phyloP scores from a whole-genome alignment of 1,140 invertebrate species.

The Papilio polytes region DNA sequence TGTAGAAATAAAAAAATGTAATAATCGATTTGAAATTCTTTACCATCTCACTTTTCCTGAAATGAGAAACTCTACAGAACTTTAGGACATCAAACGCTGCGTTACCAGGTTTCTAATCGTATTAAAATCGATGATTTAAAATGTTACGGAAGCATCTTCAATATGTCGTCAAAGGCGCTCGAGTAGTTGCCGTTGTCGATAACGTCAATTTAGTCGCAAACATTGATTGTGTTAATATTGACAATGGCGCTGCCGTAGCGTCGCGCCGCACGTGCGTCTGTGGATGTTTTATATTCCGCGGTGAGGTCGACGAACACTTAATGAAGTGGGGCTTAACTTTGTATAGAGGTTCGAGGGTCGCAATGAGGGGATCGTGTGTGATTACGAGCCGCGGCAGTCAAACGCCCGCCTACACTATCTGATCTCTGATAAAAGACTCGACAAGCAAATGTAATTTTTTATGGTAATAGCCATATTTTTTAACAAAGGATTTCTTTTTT shows the following conservation, averaged over 20 bases:
- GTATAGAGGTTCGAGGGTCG: slow-evolving; percentile 35
- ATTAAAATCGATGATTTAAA: background rate
- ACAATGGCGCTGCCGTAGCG: slow-evolving; percentile 24
- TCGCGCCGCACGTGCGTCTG: slow-evolving; percentile 4
- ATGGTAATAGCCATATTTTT: slow-evolving; percentile 14
- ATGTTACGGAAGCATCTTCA: background rate
- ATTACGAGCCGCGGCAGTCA: slow-evolving; percentile 20
- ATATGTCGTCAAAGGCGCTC: background rate
- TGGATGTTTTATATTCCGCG: slow-evolving; percentile 47
- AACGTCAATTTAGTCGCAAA: slow-evolving; percentile 20
- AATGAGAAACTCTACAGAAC: too few species aligned
- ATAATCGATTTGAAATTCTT: background rate
- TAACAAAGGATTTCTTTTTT: slow-evolving; percentile 1
- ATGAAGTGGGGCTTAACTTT: slow-evolving; percentile 48
- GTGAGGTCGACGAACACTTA: slow-evolving; percentile 50
- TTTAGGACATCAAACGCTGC: background rate
- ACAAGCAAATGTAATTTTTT: slow-evolving; percentile 13
- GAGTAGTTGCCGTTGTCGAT: slow-evolving; percentile 5
- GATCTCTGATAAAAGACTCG: slow-evolving; percentile 9
- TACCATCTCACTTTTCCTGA: background rate
- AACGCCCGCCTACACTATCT: slow-evolving; percentile 20
- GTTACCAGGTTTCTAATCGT: background rate
- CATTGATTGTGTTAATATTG: slow-evolving; percentile 31
- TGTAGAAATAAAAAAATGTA: background rate
- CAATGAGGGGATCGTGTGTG: slow-evolving; percentile 26